Evolutionary conservation across 1,140 invertebrate genomes (phyloP).

Genomic region (Calosoma granatense): DNA sequence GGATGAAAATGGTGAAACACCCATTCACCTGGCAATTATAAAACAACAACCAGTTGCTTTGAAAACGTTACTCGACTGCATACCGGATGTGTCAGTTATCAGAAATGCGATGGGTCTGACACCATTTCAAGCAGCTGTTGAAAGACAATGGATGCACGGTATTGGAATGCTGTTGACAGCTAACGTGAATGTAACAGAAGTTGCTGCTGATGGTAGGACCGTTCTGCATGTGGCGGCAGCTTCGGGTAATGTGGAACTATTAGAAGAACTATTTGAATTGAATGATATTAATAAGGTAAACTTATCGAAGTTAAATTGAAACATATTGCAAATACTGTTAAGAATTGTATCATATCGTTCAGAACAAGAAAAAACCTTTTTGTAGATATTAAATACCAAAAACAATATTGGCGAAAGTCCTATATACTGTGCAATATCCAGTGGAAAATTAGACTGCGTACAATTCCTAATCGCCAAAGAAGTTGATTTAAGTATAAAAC

Average conservation of each 20-base stretch:
- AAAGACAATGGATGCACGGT: neutral
- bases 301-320: no score
- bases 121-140: neutral
- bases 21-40: neutral
- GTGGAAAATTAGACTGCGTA: slow-evolving; percentile 36
- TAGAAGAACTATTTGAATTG: slow-evolving; percentile 43
- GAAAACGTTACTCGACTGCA: neutral
- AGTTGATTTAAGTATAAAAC: slow-evolving; percentile 31
- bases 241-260: slow-evolving; percentile 47
- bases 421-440: slow-evolving; percentile 39
- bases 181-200: neutral
- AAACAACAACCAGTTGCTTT: neutral
- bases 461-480: slow-evolving; percentile 37
- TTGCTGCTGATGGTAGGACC: slow-evolving; percentile 47
- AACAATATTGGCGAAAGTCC: slow-evolving; percentile 42
- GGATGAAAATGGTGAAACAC: neutral
- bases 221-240: slow-evolving; percentile 46
- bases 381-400: neutral
- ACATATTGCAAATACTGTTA: no score
- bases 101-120: neutral
- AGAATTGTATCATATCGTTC: no score
- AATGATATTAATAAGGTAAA: neutral
- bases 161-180: neutral
- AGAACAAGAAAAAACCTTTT: no score
- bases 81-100: neutral